phyloP scores from a whole-genome alignment of 2,113 vertebrate species.

The Heterocephalus glaber region DNA sequence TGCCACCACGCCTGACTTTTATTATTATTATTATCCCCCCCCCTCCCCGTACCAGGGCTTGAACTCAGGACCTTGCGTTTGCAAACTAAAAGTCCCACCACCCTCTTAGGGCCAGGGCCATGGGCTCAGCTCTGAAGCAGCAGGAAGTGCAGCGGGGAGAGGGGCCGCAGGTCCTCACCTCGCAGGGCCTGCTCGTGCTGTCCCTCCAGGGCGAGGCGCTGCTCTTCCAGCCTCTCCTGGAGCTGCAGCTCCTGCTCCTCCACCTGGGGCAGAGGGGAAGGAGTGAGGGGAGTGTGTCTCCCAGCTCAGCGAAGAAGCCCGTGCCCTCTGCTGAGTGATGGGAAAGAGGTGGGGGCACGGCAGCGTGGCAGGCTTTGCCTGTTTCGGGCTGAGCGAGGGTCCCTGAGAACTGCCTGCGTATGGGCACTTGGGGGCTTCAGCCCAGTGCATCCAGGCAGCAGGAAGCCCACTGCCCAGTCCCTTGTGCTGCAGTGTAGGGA shows the following conservation, averaged over 20 bases:
- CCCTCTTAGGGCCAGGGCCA: background rate
- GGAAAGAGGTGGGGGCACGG: background rate
- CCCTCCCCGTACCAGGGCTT: too few relatives aligned
- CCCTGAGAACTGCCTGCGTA: too few relatives aligned
- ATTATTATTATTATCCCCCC: too few relatives aligned
- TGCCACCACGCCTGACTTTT: background rate
- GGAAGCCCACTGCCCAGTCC: too few relatives aligned
- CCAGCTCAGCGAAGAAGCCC: too few relatives aligned
- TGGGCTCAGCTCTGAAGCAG: background rate
- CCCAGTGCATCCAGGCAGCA: too few relatives aligned
- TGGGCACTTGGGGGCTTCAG: too few relatives aligned
- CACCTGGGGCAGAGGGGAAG: slow-evolving; percentile 82
- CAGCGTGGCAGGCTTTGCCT: background rate
- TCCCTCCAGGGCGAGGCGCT: slow-evolving; percentile 76
- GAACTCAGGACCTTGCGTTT: too few relatives aligned
- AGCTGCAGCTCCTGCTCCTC: slow-evolving; percentile 85
- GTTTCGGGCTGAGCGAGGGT: too few relatives aligned
- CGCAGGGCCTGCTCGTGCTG: slow-evolving; percentile 81
- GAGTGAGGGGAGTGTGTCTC: background rate
- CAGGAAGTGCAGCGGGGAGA: background rate
- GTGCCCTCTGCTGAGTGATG: background rate
- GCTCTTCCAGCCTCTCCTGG: slow-evolving; percentile 84
- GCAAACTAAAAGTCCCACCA: background rate
- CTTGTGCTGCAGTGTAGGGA: too few relatives aligned
- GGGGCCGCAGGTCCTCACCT: slow-evolving; percentile 82